Conservation (phyloP, 2,888 invertebrate species). For the Heliconius sara region DNA sequence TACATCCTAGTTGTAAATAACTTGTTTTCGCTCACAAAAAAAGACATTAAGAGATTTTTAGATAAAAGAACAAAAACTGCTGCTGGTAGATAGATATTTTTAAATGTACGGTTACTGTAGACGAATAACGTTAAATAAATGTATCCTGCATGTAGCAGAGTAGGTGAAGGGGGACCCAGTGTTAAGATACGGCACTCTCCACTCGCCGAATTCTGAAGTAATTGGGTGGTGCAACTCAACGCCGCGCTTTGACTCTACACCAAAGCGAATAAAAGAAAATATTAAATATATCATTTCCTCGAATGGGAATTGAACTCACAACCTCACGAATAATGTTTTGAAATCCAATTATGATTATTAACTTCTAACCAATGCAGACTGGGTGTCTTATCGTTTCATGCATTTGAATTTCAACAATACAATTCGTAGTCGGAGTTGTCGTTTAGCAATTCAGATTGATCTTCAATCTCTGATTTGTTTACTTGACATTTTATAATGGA, state of each 20-base stretch:
- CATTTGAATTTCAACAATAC: conserved; percentile 25
- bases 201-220: no score
- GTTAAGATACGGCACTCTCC: no score
- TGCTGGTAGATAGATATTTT: no score
- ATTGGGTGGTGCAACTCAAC: no score
- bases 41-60: neutral
- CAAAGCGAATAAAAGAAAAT: no score
- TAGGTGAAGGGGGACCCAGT: no score
- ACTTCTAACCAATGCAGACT: conserved; percentile 12
- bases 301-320: no score
- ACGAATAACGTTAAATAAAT: neutral
- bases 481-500: conserved; percentile 25
- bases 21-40: neutral
- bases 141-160: neutral
- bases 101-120: neutral
- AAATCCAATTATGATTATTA: conserved; percentile 11
- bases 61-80: neutral
- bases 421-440: conserved; percentile 17
- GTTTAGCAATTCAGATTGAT: conserved; percentile 31
- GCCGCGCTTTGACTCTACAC: no score
- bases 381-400: conserved; percentile 12
- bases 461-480: conserved; percentile 23
- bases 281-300: no score
- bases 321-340: neutral
- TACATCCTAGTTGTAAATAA: neutral